Evolutionary conservation across 2,113 vertebrate species (phyloP).

Genomic region (Pluvialis apricaria): DNA sequence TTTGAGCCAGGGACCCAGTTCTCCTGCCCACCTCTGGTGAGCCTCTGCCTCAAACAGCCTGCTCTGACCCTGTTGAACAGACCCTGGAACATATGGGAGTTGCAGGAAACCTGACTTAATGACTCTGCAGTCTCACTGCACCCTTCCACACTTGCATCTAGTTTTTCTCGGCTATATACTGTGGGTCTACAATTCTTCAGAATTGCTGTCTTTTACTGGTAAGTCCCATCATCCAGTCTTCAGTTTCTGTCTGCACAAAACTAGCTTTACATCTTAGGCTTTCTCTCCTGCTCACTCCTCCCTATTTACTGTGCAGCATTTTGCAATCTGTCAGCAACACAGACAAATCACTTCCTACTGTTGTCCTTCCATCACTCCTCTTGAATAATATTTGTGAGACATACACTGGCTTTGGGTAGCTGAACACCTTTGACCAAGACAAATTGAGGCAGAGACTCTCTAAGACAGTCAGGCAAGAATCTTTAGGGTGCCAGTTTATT

Average conservation of each 20-base stretch:
- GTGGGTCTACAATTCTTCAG: background rate
- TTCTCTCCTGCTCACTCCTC: background rate
- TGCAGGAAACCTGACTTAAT: background rate
- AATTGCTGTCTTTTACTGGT: background rate
- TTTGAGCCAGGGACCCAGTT: background rate
- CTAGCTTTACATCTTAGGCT: background rate
- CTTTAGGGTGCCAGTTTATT: background rate
- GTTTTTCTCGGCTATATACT: background rate
- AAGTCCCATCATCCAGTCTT: background rate
- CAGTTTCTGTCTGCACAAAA: background rate
- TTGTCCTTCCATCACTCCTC: background rate
- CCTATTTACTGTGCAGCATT: background rate
- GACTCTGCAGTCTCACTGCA: background rate
- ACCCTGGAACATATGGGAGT: background rate
- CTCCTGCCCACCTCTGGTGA: background rate
- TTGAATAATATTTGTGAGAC: background rate
- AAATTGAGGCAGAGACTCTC: background rate
- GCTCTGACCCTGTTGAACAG: background rate
- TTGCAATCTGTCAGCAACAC: background rate
- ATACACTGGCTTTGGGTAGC: background rate
- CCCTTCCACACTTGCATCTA: background rate
- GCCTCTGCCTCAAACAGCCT: background rate
- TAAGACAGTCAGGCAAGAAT: background rate
- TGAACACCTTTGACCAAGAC: background rate
- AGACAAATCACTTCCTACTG: background rate